Evolutionary conservation across 2,113 vertebrate genomes (phyloP).

Genomic region (Nesoenas mayeri): DNA sequence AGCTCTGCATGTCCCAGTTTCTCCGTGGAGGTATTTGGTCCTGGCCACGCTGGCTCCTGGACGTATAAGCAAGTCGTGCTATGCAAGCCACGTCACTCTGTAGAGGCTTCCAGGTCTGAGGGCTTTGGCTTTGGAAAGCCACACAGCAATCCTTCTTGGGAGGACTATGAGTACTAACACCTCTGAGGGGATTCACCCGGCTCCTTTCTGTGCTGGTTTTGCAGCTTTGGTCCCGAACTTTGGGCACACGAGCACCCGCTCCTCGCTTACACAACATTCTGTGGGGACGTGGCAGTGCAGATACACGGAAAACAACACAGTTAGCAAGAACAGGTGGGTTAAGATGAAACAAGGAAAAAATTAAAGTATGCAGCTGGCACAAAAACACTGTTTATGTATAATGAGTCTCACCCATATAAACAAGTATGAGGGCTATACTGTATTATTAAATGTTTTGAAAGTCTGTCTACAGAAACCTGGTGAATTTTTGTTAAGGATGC

Average conservation of each 20-base stretch:
- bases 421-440: neutral
- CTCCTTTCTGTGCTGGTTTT: neutral
- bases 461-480: neutral
- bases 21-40: neutral
- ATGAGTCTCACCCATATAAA: neutral
- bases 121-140: neutral
- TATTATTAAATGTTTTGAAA: conserved; percentile 10
- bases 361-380: neutral
- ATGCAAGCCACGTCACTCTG: neutral
- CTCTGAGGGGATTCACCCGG: neutral
- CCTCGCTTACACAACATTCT: fast-evolving
- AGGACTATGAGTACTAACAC: neutral
- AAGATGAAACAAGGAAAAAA: neutral
- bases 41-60: neutral
- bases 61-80: neutral
- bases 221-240: neutral
- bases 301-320: neutral
- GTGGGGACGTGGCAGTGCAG: neutral
- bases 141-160: neutral
- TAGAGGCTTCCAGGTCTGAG: neutral
- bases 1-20: neutral
- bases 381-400: neutral
- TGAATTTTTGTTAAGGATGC: neutral
- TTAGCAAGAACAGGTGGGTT: neutral
- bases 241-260: neutral